Percentiles rank a stretch among this genome's conserved stretches.
Evolutionary conservation across 2,113 vertebrate genomes (phyloP).

Genomic region (Podarcis cretensis): DNA sequence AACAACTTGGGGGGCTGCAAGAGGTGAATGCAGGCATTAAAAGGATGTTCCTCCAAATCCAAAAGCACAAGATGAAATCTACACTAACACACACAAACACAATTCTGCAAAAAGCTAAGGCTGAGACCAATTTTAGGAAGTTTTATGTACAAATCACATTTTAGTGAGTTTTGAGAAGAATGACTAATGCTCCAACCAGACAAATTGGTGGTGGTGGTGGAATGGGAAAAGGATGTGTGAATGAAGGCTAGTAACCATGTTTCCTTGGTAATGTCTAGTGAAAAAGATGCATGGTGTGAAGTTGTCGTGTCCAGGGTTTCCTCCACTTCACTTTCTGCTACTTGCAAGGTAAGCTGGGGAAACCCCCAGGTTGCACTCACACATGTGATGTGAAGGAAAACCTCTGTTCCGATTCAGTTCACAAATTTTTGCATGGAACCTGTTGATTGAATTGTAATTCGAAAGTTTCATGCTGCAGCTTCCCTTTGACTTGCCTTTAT

Average conservation of each 20-base stretch:
- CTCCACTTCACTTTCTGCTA: background rate
- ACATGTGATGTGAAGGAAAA: background rate
- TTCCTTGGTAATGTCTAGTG: background rate
- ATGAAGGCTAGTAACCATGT: background rate
- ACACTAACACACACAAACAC: background rate
- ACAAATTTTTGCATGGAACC: background rate
- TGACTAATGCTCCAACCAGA: background rate
- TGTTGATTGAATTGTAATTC: background rate
- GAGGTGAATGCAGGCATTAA: background rate
- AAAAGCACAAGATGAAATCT: background rate
- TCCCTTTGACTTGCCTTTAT: background rate
- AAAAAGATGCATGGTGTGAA: background rate
- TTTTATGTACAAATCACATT: background rate
- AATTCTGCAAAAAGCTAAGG: background rate
- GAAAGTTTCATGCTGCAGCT: background rate
- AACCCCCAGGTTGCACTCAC: background rate
- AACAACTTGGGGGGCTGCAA: background rate
- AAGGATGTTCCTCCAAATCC: background rate
- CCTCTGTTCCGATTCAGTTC: background rate
- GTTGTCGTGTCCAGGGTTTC: background rate
- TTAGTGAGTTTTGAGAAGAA: background rate
- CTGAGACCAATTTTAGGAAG: background rate
- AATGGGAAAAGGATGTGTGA: background rate
- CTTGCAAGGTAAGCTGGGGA: background rate
- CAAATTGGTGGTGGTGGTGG: background rate